Percentiles rank a stretch among this genome's conserved stretches.
phyloP scores from a whole-genome alignment of 2,888 invertebrate genomes.

The Nesidiocoris tenuis region DNA sequence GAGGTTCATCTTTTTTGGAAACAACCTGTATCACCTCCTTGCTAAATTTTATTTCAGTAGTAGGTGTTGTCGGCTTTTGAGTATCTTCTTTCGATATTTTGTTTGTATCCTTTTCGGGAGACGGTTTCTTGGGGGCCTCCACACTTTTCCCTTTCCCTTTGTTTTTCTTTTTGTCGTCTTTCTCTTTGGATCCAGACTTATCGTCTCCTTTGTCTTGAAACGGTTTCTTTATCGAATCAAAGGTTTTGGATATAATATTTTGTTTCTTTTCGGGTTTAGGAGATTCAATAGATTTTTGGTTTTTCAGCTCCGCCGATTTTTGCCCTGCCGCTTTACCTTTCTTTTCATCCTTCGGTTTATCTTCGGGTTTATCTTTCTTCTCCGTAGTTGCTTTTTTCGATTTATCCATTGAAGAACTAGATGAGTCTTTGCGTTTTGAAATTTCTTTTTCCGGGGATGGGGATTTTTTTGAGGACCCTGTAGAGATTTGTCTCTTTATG shows the following conservation, averaged over 20 bases:
- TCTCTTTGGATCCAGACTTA: slow-evolving; percentile 7
- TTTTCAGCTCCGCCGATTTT: background rate
- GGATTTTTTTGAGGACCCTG: background rate
- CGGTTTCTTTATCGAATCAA: slow-evolving; percentile 30
- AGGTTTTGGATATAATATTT: slow-evolving; percentile 9
- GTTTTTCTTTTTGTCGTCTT: slow-evolving; percentile 3
- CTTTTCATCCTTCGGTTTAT: background rate
- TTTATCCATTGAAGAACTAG: background rate
- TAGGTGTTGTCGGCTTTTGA: background rate
- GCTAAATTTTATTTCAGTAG: background rate
- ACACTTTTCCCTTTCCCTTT: background rate
- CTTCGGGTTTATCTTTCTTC: slow-evolving; percentile 3
- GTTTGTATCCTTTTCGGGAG: background rate
- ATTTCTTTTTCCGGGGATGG: slow-evolving; percentile 15
- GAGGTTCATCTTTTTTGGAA: too few relatives aligned
- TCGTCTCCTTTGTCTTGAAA: slow-evolving; percentile 26
- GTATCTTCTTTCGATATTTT: background rate
- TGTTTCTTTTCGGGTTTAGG: slow-evolving; percentile 11
- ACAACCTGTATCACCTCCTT: too few relatives aligned
- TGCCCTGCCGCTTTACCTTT: background rate
- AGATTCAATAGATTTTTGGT: background rate
- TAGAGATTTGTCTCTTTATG: slow-evolving; percentile 1
- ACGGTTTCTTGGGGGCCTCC: slow-evolving; percentile 1
- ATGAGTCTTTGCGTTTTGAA: background rate
- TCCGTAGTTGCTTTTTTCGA: background rate